Percentiles rank a stretch among this genome's conserved stretches.
phyloP scores from a whole-genome alignment of 2,888 invertebrate genomes.

The Tachina fera region DNA sequence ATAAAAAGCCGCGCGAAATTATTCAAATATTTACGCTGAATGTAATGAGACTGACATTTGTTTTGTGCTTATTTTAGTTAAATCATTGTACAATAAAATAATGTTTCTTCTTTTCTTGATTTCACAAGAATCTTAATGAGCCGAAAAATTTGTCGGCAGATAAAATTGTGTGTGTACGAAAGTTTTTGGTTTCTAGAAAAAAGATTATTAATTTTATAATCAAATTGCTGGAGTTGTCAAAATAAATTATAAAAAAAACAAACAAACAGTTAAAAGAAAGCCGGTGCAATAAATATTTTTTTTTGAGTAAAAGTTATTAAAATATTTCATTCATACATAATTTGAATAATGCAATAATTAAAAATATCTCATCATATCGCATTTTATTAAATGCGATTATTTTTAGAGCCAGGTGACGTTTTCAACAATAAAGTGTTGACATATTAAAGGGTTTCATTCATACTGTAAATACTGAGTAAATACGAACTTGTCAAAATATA shows the following conservation, averaged over 20 bases:
- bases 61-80: slow-evolving; percentile 8
- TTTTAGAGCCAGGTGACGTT: too few relatives aligned
- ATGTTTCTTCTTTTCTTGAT: not conserved
- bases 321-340: not conserved
- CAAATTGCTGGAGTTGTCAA: not conserved
- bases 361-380: too few relatives aligned
- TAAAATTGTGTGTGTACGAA: slow-evolving; percentile 18
- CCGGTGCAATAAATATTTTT: not conserved
- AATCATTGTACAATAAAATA: slow-evolving; percentile 30
- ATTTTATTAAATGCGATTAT: too few relatives aligned
- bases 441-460: too few relatives aligned
- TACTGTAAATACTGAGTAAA: too few relatives aligned
- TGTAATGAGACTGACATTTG: slow-evolving; percentile 29
- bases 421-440: too few relatives aligned
- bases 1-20: slow-evolving; percentile 41
- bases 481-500: too few relatives aligned
- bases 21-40: slow-evolving; percentile 56
- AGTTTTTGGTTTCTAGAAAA: slow-evolving; percentile 10
- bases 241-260: not conserved
- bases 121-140: slow-evolving; percentile 6
- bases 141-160: slow-evolving; percentile 19
- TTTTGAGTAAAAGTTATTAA: not conserved
- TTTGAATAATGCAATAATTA: slow-evolving; percentile 27
- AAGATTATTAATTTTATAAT: slow-evolving; percentile 31
- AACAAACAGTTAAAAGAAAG: slow-evolving; percentile 41